phyloP scores from a whole-genome alignment of 1,140 invertebrate genomes.

The Drosophila ambigua region DNA sequence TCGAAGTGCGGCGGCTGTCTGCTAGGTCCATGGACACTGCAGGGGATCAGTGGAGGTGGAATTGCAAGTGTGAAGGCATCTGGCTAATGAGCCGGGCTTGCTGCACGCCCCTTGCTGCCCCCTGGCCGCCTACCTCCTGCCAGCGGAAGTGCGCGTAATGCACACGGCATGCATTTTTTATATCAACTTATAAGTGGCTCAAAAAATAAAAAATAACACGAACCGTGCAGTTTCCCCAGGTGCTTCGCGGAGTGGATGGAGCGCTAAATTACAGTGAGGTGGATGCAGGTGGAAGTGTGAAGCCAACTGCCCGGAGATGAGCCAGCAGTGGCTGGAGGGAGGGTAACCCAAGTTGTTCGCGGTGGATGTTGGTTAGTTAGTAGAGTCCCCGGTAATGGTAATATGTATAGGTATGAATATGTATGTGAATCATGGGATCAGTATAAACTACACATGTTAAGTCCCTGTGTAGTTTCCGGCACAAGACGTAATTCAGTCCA shows the following conservation, averaged over 20 bases:
- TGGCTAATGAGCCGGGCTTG: constrained; percentile 68
- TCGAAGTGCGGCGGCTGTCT: constrained; percentile 44
- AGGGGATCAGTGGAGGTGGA: too few relatives aligned
- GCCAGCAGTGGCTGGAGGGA: not conserved
- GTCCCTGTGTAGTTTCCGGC: too few relatives aligned
- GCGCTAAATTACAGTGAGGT: constrained; percentile 35
- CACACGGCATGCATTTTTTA: constrained; percentile 57
- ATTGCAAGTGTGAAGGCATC: constrained; percentile 16
- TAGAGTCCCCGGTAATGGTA: not conserved
- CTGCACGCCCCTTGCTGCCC: constrained; percentile 21
- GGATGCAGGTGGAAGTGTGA: constrained; percentile 19
- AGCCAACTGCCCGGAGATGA: not conserved
- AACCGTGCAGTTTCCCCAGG: constrained; percentile 27
- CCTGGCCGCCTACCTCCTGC: not conserved
- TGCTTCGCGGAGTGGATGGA: constrained; percentile 17
- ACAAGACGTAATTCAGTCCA: too few relatives aligned
- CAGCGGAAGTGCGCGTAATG: constrained; percentile 40
- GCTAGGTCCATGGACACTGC: too few relatives aligned
- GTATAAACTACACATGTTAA: too few relatives aligned
- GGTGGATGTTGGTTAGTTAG: constrained; percentile 39
- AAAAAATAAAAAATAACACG: constrained; percentile 4
- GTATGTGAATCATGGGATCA: too few relatives aligned
- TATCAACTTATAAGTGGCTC: constrained; percentile 52
- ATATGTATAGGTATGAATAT: too few relatives aligned
- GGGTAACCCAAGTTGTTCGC: constrained; percentile 1